These are phyloP conservation scores for Otolemur garnettii DNA, from an alignment of 2,113 vertebrate genomes.

Conservation along the genomic window DNA sequence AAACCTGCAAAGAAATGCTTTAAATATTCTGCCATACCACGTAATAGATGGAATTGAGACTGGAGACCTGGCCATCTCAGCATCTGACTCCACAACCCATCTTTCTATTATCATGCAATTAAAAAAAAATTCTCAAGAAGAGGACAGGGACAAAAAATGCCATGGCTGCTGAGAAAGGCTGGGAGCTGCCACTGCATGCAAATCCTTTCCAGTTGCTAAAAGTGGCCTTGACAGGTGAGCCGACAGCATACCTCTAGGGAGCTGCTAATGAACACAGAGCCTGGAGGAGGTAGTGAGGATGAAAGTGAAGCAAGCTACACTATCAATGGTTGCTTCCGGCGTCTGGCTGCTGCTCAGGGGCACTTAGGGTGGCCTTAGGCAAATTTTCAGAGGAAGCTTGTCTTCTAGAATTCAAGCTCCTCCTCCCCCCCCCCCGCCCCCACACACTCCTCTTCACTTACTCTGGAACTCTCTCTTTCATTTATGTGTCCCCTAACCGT, in stretches of 20 bases:
- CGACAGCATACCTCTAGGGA: background rate
- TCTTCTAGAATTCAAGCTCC: slow-evolving; percentile 3
- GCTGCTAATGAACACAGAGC: slow-evolving; percentile 47
- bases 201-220: slow-evolving; percentile 24
- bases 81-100: background rate
- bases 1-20: background rate
- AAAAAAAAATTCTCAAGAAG: background rate
- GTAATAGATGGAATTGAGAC: background rate
- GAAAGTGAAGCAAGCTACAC: background rate
- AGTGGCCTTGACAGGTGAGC: slow-evolving; percentile 12
- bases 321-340: background rate
- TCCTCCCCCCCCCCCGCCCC: background rate
- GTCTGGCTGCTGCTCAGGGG: background rate
- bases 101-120: background rate
- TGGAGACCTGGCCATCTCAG: background rate
- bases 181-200: background rate
- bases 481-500: background rate
- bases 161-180: slow-evolving; percentile 1
- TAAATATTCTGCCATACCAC: background rate
- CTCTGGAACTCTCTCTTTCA: background rate
- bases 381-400: slow-evolving; percentile 17
- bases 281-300: background rate
- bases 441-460: background rate
- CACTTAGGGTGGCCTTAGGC: background rate
- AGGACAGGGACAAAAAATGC: background rate